These are phyloP conservation scores for Oceanites oceanicus DNA, from an alignment of 2,113 vertebrate species.

Conservation along the genomic window DNA sequence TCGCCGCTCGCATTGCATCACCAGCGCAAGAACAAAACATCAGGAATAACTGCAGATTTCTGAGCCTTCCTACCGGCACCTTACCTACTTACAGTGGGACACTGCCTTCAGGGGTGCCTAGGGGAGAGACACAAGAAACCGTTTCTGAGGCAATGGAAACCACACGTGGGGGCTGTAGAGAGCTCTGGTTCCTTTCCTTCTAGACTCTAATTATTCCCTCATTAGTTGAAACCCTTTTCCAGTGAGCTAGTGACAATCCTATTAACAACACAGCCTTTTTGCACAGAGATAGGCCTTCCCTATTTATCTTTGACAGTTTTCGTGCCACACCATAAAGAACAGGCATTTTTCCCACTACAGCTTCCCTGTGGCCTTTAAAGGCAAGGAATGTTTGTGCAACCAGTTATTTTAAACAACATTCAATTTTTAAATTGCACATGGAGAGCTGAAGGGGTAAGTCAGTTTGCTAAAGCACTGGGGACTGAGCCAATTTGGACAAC, in stretches of 20 bases:
- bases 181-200: not conserved
- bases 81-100: not conserved
- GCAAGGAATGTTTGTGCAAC: not conserved
- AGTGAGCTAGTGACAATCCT: not conserved
- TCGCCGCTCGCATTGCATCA: rapidly evolving
- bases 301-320: not conserved
- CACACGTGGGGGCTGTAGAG: not conserved
- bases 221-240: not conserved
- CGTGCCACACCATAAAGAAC: not conserved
- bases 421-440: not conserved
- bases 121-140: not conserved
- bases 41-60: not conserved
- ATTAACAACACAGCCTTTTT: not conserved
- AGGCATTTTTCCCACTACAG: not conserved
- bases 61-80: not conserved
- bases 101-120: not conserved
- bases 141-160: not conserved
- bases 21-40: rapidly evolving
- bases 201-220: not conserved
- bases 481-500: not conserved
- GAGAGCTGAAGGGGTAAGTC: not conserved
- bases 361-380: not conserved
- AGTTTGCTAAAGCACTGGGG: not conserved
- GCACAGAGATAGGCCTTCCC: not conserved
- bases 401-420: not conserved